Percentiles rank a stretch among this genome's conserved stretches.
These are phyloP conservation scores for Leucophenga maculata DNA, from an alignment of 2,888 invertebrate species.

Conservation along the genomic window DNA sequence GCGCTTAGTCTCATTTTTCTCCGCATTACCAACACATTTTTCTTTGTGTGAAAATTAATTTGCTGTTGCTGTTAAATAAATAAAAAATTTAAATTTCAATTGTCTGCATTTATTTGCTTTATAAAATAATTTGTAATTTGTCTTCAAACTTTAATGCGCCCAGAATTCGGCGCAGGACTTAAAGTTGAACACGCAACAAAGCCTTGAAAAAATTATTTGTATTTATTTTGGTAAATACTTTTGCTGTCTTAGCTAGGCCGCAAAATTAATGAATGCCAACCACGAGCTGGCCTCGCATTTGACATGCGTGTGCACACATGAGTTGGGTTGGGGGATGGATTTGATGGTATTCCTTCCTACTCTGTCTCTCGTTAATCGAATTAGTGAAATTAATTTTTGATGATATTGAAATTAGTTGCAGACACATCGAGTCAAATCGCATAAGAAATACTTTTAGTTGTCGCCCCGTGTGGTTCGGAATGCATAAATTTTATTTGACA, in stretches of 20 bases:
- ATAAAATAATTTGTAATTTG: too few relatives aligned
- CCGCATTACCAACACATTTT: too few relatives aligned
- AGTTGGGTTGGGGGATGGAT: neutral
- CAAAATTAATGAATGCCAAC: conserved; percentile 54
- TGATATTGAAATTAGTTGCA: conserved; percentile 71
- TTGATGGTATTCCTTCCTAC: conserved; percentile 23
- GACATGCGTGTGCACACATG: conserved; percentile 10
- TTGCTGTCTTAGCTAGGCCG: conserved; percentile 30
- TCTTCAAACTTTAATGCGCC: too few relatives aligned
- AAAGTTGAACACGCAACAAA: neutral
- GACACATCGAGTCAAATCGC: conserved; percentile 46
- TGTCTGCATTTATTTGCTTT: too few relatives aligned
- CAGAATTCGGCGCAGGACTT: neutral
- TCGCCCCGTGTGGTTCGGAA: conserved; percentile 37
- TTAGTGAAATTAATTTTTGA: conserved; percentile 71
- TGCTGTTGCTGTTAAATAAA: conserved; percentile 32
- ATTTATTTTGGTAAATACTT: neutral
- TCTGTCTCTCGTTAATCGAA: conserved; percentile 67
- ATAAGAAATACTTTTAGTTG: conserved; percentile 59
- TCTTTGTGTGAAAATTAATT: conserved; percentile 55
- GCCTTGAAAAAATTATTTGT: neutral
- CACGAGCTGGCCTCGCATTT: conserved; percentile 27
- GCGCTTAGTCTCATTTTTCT: conserved; percentile 19
- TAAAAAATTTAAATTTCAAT: too few relatives aligned
- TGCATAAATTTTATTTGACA: conserved; percentile 64